Conservation (phyloP, 1,140 invertebrate species). For the Sminthurides bifidus region DNA sequence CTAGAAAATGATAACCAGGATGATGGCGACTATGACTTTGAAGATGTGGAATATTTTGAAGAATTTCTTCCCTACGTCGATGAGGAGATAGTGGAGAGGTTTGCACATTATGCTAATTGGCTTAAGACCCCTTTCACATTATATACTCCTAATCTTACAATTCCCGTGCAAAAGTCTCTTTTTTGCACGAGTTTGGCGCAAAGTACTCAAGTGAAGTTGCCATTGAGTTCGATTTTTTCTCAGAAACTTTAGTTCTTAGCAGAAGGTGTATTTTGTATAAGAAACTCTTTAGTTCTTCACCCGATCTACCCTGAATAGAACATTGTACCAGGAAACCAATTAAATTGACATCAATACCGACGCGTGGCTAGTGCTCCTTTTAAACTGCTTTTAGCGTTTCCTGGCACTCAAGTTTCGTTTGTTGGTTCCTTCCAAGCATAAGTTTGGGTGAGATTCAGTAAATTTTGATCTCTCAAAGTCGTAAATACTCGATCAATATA, state of each 20-base stretch:
- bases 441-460: background rate
- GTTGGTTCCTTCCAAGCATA: background rate
- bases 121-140: background rate
- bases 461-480: background rate
- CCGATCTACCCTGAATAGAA: too few species aligned
- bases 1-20: constrained; percentile 34
- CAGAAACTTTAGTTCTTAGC: background rate
- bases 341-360: too few species aligned
- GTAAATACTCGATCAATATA: background rate
- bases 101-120: constrained; percentile 4
- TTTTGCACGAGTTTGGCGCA: background rate
- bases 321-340: too few species aligned
- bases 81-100: constrained; percentile 13
- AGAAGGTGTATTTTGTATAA: background rate
- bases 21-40: constrained; percentile 34
- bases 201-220: background rate
- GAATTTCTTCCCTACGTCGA: constrained; percentile 22
- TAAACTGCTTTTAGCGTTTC: background rate
- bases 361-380: too few species aligned
- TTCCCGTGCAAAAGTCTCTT: background rate
- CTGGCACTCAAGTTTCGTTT: background rate
- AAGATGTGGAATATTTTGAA: constrained; percentile 23
- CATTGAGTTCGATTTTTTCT: background rate
- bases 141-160: background rate
- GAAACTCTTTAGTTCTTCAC: background rate